Conservation (phyloP, 1,140 invertebrate species). For the Lethocerus indicus region DNA sequence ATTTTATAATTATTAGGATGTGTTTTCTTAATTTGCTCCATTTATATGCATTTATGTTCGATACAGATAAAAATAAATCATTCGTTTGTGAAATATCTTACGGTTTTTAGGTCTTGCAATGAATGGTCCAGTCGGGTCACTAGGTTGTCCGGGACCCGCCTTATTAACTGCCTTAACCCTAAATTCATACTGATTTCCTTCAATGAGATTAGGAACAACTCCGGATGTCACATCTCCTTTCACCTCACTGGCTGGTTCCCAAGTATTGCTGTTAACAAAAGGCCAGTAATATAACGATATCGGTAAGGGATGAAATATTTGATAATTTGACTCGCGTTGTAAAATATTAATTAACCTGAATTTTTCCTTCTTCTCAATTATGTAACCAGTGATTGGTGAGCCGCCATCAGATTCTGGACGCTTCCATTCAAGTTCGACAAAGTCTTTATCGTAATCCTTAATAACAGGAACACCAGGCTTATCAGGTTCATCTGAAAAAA, state of each 20-base stretch:
- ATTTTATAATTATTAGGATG: too few species aligned
- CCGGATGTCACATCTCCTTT: slow-evolving; percentile 66
- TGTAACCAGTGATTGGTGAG: slow-evolving; percentile 75
- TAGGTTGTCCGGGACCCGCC: slow-evolving; percentile 80
- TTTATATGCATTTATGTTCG: not conserved
- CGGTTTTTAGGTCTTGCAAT: slow-evolving; percentile 80
- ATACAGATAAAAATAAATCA: not conserved
- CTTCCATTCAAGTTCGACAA: slow-evolving; percentile 89
- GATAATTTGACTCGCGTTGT: too few species aligned
- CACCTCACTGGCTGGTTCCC: slow-evolving; percentile 76
- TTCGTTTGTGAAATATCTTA: slow-evolving; percentile 22
- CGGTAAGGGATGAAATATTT: too few species aligned
- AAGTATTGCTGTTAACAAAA: slow-evolving; percentile 38
- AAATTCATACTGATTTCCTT: slow-evolving; percentile 89
- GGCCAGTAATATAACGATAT: too few species aligned
- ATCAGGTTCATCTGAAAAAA: slow-evolving; percentile 45
- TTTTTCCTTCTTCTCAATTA: slow-evolving; percentile 93
- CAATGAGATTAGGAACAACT: slow-evolving; percentile 71
- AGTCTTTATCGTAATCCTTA: slow-evolving; percentile 81
- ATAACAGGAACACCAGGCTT: slow-evolving; percentile 79
- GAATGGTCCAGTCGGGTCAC: slow-evolving; percentile 73
- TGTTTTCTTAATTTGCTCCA: not conserved
- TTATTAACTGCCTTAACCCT: slow-evolving; percentile 86
- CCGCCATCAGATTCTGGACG: slow-evolving; percentile 74
- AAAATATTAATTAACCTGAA: slow-evolving; percentile 37